A percentile compares a stretch with the other conserved stretches of the same genome.
These are phyloP conservation scores for Aphidius ervi DNA, from an alignment of 1,140 invertebrate species.

Conservation along the genomic window DNA sequence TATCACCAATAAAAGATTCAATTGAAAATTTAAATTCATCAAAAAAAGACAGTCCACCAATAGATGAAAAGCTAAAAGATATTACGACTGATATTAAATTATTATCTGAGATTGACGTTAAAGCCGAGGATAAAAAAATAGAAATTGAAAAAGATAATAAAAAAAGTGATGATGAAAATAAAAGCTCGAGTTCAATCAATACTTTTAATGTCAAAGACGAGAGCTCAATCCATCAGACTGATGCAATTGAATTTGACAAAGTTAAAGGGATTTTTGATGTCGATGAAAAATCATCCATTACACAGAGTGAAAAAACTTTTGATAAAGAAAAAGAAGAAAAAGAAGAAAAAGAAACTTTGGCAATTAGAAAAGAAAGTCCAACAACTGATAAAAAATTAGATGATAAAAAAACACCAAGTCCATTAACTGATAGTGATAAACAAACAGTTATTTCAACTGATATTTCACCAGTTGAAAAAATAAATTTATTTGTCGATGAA, in stretches of 20 bases:
- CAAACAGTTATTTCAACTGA: background rate
- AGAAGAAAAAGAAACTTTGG: too few relatives aligned
- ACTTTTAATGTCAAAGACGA: too few relatives aligned
- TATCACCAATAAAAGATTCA: conserved; percentile 3
- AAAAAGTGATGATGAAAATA: too few relatives aligned
- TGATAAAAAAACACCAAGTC: conserved; percentile 16
- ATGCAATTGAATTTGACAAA: too few relatives aligned
- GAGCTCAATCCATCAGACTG: too few relatives aligned
- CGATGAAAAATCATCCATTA: background rate
- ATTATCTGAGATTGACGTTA: background rate
- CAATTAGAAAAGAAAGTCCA: background rate
- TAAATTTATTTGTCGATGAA: background rate
- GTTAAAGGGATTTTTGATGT: background rate
- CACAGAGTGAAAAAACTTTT: background rate
- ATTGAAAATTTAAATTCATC: background rate
- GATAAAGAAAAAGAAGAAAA: background rate
- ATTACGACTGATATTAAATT: background rate
- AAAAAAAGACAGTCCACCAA: conserved; percentile 12
- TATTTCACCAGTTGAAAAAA: conserved; percentile 4
- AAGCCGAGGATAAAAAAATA: background rate
- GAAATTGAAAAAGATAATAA: too few relatives aligned
- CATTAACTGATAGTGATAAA: background rate
- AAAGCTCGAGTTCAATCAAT: too few relatives aligned
- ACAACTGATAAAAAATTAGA: background rate
- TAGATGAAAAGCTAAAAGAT: background rate